These are phyloP conservation scores for Taurulus bubalis DNA, from an alignment of 2,113 vertebrate genomes.

Conservation along the genomic window DNA sequence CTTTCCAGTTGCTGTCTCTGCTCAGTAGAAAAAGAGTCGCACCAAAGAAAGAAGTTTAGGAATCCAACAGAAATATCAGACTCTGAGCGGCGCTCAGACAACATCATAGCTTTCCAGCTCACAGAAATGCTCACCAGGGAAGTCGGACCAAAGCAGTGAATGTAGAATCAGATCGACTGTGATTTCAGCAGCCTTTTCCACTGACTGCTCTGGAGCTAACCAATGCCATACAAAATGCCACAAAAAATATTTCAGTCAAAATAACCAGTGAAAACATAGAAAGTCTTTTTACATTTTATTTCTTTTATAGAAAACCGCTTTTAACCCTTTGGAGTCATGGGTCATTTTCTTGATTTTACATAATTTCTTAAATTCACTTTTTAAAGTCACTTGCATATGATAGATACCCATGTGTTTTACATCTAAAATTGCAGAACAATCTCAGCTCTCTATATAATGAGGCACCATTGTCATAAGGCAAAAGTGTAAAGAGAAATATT, in stretches of 20 bases:
- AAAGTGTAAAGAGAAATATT: no score
- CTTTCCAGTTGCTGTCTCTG: neutral
- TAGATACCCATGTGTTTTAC: no score
- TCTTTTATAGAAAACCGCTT: no score
- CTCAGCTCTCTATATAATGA: no score
- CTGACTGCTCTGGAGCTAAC: neutral
- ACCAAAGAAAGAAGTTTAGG: slow-evolving; percentile 1
- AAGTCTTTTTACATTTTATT: no score
- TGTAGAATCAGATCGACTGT: slow-evolving; percentile 6
- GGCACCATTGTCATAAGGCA: no score
- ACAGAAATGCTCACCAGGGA: neutral
- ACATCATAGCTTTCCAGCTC: neutral
- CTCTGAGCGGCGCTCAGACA: neutral
- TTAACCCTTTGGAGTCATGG: no score
- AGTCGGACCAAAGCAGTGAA: neutral
- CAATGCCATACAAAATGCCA: neutral
- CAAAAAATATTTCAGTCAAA: neutral
- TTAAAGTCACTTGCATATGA: no score
- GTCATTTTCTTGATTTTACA: no score
- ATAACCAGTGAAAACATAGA: neutral
- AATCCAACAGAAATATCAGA: neutral
- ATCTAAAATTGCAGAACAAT: no score
- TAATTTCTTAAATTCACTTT: no score
- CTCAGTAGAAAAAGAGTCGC: neutral
- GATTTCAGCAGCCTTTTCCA: slow-evolving; percentile 23